Conservation (phyloP, 1,140 invertebrate genomes). For the Psix sp. region DNA sequence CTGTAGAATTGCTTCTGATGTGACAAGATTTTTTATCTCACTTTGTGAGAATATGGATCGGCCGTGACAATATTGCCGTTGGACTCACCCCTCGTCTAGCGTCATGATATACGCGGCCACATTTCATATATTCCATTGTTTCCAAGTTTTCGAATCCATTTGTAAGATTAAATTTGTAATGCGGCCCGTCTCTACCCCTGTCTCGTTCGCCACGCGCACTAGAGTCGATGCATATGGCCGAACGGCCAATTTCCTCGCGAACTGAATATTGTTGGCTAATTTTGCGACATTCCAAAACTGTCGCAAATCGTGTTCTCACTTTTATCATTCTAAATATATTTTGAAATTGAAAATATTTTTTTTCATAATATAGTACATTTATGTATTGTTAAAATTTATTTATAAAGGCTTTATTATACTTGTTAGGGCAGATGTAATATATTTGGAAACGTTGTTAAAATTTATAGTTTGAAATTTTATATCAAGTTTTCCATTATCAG, state of each 20-base stretch:
- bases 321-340: conserved; percentile 11
- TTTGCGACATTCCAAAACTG: conserved; percentile 51
- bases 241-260: conserved; percentile 70
- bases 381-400: too few relatives aligned
- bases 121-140: conserved; percentile 78
- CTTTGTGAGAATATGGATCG: conserved; percentile 73
- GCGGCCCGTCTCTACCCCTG: conserved; percentile 57
- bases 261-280: conserved; percentile 61
- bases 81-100: conserved; percentile 68
- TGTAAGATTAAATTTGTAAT: conserved; percentile 79
- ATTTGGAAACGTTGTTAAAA: too few relatives aligned
- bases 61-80: conserved; percentile 76
- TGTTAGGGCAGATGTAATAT: too few relatives aligned
- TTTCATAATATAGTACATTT: too few relatives aligned
- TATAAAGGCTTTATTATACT: too few relatives aligned
- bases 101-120: conserved; percentile 75
- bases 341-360: not conserved
- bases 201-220: conserved; percentile 60
- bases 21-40: conserved; percentile 48
- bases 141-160: conserved; percentile 79
- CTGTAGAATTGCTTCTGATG: conserved; percentile 5
- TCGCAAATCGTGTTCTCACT: conserved; percentile 30
- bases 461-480: too few relatives aligned
- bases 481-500: too few relatives aligned
- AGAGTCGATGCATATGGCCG: conserved; percentile 73